A percentile compares a stretch with the other conserved stretches of the same genome.
phyloP scores from a whole-genome alignment of 1,140 invertebrate species.

The Archegozetes longisetosus region DNA sequence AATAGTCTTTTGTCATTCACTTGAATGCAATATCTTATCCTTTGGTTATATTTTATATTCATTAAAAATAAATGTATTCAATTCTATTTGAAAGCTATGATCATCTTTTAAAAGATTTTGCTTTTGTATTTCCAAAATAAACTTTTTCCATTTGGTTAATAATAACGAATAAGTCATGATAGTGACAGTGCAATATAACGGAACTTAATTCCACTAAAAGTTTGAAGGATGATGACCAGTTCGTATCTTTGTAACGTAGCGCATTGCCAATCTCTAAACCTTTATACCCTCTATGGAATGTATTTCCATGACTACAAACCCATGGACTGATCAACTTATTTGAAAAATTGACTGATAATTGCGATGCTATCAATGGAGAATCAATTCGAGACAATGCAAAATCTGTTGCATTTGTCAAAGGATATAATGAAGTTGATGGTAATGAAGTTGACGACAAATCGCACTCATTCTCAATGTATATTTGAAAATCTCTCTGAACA shows the following conservation, averaged over 20 bases:
- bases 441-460: neutral
- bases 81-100: too few relatives aligned
- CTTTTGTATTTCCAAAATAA: too few relatives aligned
- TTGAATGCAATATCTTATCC: too few relatives aligned
- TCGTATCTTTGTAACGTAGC: neutral
- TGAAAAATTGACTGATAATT: conserved; percentile 4
- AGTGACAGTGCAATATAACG: neutral
- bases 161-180: too few relatives aligned
- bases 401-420: neutral
- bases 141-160: too few relatives aligned
- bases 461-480: neutral
- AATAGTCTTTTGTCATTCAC: too few relatives aligned
- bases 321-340: conserved; percentile 1
- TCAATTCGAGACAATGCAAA: neutral
- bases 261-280: too few relatives aligned
- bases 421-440: neutral
- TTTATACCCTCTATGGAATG: neutral
- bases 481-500: neutral
- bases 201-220: neutral
- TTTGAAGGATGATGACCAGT: neutral
- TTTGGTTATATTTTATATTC: too few relatives aligned
- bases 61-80: too few relatives aligned
- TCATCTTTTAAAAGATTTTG: too few relatives aligned
- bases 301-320: neutral
- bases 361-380: neutral